phyloP scores from a whole-genome alignment of 2,888 invertebrate genomes.

The Tortrix viridana region DNA sequence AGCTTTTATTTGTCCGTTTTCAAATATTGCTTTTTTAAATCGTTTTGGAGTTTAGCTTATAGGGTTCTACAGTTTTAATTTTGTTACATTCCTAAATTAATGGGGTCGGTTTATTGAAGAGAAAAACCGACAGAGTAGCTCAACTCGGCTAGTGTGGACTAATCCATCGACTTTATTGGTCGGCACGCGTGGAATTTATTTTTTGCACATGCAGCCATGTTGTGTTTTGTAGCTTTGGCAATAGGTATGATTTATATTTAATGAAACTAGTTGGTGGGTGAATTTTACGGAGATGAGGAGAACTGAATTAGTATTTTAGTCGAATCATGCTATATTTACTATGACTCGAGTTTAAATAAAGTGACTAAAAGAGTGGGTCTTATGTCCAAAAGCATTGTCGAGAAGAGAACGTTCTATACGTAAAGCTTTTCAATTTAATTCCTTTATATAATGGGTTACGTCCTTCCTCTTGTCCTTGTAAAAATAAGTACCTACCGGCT shows the following conservation, averaged over 20 bases:
- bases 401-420: not conserved
- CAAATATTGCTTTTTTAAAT: constrained; percentile 5
- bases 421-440: not conserved
- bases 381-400: too few relatives aligned
- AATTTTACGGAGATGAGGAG: too few relatives aligned
- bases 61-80: not conserved
- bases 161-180: constrained; percentile 7
- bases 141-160: not conserved
- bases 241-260: too few relatives aligned
- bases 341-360: too few relatives aligned
- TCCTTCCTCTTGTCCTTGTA: constrained; percentile 1
- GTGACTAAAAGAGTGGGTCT: too few relatives aligned
- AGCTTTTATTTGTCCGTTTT: constrained; percentile 9
- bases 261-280: too few relatives aligned
- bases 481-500: constrained; percentile 1
- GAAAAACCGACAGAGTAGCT: constrained; percentile 3
- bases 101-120: not conserved
- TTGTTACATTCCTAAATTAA: not conserved
- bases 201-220: not conserved
- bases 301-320: too few relatives aligned
- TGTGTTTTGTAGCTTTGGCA: not conserved
- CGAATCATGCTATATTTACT: too few relatives aligned
- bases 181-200: constrained; percentile 8
- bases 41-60: not conserved
- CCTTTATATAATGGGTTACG: not conserved